Base-by-base conservation (phyloP, 1,140 invertebrate species). In the Leptonema lineaticorne region DNA sequence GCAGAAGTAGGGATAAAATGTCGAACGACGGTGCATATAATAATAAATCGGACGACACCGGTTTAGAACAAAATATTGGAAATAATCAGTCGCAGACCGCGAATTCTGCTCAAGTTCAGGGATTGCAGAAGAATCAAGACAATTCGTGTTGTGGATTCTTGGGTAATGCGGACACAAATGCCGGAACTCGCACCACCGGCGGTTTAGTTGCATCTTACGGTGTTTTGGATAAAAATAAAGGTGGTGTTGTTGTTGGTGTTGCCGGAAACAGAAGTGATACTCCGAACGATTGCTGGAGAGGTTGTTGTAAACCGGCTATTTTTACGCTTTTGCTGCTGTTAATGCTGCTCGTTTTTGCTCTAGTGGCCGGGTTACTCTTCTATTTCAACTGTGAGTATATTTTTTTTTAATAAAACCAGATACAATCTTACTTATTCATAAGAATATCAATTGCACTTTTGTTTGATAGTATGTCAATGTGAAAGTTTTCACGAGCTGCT, bases 331-430 rank as follows among this genome's bases (percentile, higher is more conserved):
- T 85, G 6, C 74, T 86, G 18, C 78, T 84, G 11, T 75, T 86
- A 0, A 77, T 86, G 20, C 77, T 86, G 56, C 78, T 86, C 27
- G 78, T 85, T 59, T 85, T 86, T 71, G 81, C 85, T 0, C 76
- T 86, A 73, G 82, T 86, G 69, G 83, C 84, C 69, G 84, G 84
- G 30, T 82, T 86, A 56, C 78, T 86, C 22, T 79, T 86, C 8
- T 85, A 85, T 74, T 83, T 86, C 72, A 86, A 86, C 75, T 85
- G 85, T 87, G 76, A 84, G 84, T 85, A 73, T 20, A 14, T 9
- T 24, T 62, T 59, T n/a, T n/a, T n/a, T n/a, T n/a, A n/a, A n/a
- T n/a, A n/a, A n/a, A n/a, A n/a, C n/a, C n/a, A n/a, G n/a, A n/a
- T n/a, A n/a, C n/a, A n/a, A n/a, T n/a, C n/a, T n/a, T n/a, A n/a